Percentiles rank a stretch among this genome's conserved stretches.
These are phyloP conservation scores for Euclidia mi DNA, from an alignment of 2,888 invertebrate genomes.

Conservation along the genomic window DNA sequence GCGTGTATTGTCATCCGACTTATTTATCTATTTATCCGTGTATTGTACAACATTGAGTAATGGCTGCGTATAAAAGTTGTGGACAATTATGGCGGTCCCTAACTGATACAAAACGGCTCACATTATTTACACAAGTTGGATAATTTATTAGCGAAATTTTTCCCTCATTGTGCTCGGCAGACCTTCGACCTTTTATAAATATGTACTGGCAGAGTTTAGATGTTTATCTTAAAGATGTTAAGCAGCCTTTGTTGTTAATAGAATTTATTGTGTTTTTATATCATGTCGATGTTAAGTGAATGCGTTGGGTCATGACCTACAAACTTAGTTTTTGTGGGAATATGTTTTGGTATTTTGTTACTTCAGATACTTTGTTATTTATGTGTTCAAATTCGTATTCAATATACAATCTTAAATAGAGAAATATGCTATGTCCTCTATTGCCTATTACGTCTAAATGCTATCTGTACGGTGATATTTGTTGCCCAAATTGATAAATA, in stretches of 20 bases:
- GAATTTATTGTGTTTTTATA: slow-evolving; percentile 1
- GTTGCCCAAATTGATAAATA: too few species aligned
- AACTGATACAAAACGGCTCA: slow-evolving; percentile 63
- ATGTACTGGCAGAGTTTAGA: slow-evolving; percentile 27
- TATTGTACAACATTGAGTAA: slow-evolving; percentile 48
- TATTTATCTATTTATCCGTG: slow-evolving; percentile 25
- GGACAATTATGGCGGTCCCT: slow-evolving; percentile 50
- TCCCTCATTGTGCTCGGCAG: slow-evolving; percentile 38
- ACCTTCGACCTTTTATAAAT: slow-evolving; percentile 34
- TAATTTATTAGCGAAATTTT: slow-evolving; percentile 61
- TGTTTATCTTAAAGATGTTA: slow-evolving; percentile 20
- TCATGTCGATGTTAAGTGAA: neutral
- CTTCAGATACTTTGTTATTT: too few species aligned
- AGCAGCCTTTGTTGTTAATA: slow-evolving; percentile 4
- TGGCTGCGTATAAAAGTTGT: slow-evolving; percentile 45
- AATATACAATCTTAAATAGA: too few species aligned
- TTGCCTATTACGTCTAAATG: too few species aligned
- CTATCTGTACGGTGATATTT: too few species aligned
- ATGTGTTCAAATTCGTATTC: too few species aligned
- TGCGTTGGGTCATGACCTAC: too few species aligned
- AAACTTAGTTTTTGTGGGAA: too few species aligned
- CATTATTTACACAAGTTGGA: slow-evolving; percentile 62
- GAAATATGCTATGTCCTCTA: too few species aligned
- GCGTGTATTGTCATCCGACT: slow-evolving; percentile 12
- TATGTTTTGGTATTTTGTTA: too few species aligned